Base-by-base conservation (phyloP, 2,113 vertebrate genomes). In the Arenaria interpres region DNA sequence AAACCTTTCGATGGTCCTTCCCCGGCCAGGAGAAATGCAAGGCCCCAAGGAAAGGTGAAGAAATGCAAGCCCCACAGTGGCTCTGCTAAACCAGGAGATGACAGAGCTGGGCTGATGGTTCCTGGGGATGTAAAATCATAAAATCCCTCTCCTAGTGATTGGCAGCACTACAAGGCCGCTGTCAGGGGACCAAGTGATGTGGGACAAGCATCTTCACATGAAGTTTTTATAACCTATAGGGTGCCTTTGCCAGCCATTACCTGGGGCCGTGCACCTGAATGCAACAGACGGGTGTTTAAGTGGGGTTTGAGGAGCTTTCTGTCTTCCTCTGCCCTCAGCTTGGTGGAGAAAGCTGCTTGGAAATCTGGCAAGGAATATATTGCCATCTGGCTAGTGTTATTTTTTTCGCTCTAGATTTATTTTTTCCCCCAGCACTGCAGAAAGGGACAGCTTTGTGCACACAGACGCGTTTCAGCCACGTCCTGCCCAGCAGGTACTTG, bases 301-400 rank as follows among this genome's bases (percentile, higher is more conserved):
- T 72, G 57, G 35, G 48, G 35, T 76, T 82, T 85, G 56, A 85
- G 78, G 51, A 91, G 85, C 35, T 93, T 88, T 57, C 18, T 78
- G 7, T 71, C 32, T 75, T 63, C 69, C 75, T 76, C 69, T 85
- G 60, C 54, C 57, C 53, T 69, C 24, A 69, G 71, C 57, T 69
- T 35, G 35, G 32, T 81, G 56, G 53, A 74, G 78, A 69, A 95
- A 56, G 78, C 92, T 88, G 56, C 71, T 88, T 88, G 90, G 45
- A 93, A 95, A 80, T 90, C 85, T 93, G 94, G 83, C 88, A 83
- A 30, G 75, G 88, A 86, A 45, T 96, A 14, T 73, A 50, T 92
- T 83, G 41, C 96, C 94, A 95, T 96, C 90, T 96, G 95, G 82
- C 63, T 80, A 37, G 50, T 77, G 53, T 33, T 89, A 21, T 50